Conservation (phyloP, 64 coral and sea anemone species). For the Stylophora pistillata region DNA sequence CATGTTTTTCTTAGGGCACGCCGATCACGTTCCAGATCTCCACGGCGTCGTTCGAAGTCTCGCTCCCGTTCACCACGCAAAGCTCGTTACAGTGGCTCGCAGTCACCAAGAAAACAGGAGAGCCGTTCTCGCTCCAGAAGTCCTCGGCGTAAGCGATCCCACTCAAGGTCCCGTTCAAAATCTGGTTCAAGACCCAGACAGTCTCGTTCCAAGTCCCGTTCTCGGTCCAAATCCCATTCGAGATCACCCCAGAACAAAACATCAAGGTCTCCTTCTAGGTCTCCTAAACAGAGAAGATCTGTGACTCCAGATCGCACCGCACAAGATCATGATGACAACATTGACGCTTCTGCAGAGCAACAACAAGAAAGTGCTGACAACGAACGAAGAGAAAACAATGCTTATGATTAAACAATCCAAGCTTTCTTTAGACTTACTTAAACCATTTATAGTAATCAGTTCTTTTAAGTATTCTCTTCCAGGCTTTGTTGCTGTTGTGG, state of each 20-base stretch:
- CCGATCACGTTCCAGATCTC: slow-evolving; percentile 42
- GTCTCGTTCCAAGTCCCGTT: slow-evolving; percentile 65
- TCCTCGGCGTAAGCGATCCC: slow-evolving; percentile 32
- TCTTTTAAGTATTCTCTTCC: slow-evolving; percentile 60
- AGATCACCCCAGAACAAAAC: slow-evolving; percentile 60
- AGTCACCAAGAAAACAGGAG: slow-evolving; percentile 39
- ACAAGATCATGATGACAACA: background rate
- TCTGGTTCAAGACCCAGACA: slow-evolving; percentile 61
- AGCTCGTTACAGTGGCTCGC: slow-evolving; percentile 4
- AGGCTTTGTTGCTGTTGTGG: slow-evolving; percentile 35
- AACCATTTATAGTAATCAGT: slow-evolving; percentile 31
- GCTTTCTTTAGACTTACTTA: slow-evolving; percentile 15
- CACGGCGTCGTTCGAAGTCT: slow-evolving; percentile 33
- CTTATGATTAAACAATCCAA: slow-evolving; percentile 8
- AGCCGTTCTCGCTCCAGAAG: slow-evolving; percentile 49
- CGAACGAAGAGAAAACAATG: slow-evolving; percentile 24
- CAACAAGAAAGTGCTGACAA: background rate
- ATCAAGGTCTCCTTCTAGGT: slow-evolving; percentile 78
- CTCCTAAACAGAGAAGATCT: slow-evolving; percentile 57
- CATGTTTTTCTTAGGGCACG: slow-evolving; percentile 29
- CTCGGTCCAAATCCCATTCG: slow-evolving; percentile 56
- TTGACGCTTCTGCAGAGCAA: slow-evolving; percentile 8
- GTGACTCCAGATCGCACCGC: slow-evolving; percentile 33
- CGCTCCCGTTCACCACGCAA: slow-evolving; percentile 36
- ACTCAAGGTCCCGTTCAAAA: slow-evolving; percentile 58